Percentiles rank a stretch among this genome's conserved stretches.
Evolutionary conservation across 2,113 vertebrate genomes (phyloP).

Genomic region (Pithys albifrons): DNA sequence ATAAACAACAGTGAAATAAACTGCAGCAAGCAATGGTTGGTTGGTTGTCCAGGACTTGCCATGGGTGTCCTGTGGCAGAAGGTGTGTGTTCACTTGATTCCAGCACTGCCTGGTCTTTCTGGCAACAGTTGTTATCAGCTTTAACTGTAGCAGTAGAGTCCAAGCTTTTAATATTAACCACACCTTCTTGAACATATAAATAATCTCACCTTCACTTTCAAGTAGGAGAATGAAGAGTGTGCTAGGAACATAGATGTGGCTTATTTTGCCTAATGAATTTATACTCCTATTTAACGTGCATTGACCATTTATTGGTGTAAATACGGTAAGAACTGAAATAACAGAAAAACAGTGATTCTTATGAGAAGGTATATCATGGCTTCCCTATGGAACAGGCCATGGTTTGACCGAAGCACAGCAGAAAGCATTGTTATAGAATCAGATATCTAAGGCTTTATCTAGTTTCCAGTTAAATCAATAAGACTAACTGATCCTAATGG

Average conservation of each 20-base stretch:
- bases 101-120: not conserved
- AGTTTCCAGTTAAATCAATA: not conserved
- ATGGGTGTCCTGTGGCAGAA: not conserved
- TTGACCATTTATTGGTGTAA: not conserved
- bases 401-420: not conserved
- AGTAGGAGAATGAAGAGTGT: not conserved
- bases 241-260: not conserved
- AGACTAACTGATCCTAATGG: slow-evolving; percentile 3
- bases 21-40: not conserved
- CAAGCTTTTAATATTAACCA: not conserved
- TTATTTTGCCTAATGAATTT: not conserved
- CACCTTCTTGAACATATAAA: not conserved
- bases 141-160: not conserved
- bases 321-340: not conserved
- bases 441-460: not conserved
- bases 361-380: not conserved
- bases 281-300: not conserved
- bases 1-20: not conserved
- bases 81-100: rapidly evolving
- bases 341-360: not conserved
- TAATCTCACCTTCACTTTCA: not conserved
- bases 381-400: not conserved
- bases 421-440: not conserved
- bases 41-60: not conserved
- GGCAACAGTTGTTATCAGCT: rapidly evolving